phyloP scores from a whole-genome alignment of 2,113 vertebrate species.

The Engraulis encrasicolus region DNA sequence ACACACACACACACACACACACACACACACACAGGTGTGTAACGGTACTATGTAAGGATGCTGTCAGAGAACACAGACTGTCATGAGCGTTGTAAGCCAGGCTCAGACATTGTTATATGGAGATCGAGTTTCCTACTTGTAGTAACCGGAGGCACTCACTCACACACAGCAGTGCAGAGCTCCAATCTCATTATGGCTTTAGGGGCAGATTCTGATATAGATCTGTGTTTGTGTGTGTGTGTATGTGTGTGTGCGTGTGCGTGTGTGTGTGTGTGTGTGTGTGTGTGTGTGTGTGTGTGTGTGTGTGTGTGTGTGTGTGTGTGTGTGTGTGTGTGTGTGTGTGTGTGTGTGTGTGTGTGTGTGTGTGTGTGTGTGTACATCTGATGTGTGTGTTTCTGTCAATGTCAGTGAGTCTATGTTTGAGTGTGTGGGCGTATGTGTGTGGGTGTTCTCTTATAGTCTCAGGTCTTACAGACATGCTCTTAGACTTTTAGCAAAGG shows the following conservation, averaged over 20 bases:
- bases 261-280: neutral
- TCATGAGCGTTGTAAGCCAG: neutral
- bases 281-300: neutral
- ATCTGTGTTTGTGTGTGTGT: neutral
- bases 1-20: neutral
- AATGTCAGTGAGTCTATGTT: neutral
- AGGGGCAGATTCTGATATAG: conserved; percentile 5
- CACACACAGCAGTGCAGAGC: neutral
- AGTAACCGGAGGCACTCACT: neutral
- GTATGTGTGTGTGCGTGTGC: neutral
- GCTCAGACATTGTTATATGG: neutral
- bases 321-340: neutral
- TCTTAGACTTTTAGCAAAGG: neutral
- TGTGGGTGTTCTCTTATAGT: neutral
- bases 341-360: neutral
- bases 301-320: neutral
- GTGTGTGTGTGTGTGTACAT: neutral
- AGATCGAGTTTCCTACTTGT: conserved; percentile 9
- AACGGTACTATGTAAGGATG: neutral
- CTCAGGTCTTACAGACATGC: neutral
- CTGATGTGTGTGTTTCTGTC: neutral
- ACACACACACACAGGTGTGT: neutral
- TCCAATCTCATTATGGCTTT: neutral
- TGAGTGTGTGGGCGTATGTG: neutral
- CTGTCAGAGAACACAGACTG: neutral